Conservation (phyloP, 1,140 invertebrate species). For the Hylyphantes graminicola region DNA sequence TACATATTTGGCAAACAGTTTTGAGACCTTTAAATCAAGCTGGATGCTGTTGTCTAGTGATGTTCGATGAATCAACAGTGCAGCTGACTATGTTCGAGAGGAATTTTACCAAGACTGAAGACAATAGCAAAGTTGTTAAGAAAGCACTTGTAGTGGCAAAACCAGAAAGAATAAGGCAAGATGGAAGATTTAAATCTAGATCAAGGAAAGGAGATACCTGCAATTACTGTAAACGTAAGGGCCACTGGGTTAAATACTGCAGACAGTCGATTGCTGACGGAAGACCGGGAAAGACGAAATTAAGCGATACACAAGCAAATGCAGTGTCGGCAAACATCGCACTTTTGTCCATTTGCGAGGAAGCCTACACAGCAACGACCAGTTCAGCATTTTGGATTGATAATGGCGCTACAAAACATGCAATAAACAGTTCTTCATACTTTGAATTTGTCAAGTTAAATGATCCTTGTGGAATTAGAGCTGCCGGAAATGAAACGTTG, state of each 20-base stretch:
- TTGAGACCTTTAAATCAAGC: conserved; percentile 4
- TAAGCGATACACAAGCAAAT: background rate
- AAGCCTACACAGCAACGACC: background rate
- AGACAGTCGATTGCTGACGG: conserved; percentile 28
- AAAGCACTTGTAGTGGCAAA: conserved; percentile 29
- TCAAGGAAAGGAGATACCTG: too few species aligned
- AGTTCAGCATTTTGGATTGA: conserved; percentile 7
- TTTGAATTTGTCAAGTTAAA: conserved; percentile 18
- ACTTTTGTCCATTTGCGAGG: background rate
- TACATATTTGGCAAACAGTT: conserved; percentile 19
- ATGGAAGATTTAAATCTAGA: too few species aligned
- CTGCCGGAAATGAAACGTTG: conserved; percentile 24
- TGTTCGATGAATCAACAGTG: conserved; percentile 34
- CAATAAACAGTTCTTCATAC: conserved; percentile 10
- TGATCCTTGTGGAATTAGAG: conserved; percentile 12
- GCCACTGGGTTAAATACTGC: too few species aligned
- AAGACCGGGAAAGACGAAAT: background rate
- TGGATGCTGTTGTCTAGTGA: conserved; percentile 29
- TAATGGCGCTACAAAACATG: conserved; percentile 17
- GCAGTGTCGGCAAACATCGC: background rate
- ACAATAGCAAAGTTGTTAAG: too few species aligned
- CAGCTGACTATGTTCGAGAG: too few species aligned
- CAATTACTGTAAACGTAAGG: too few species aligned
- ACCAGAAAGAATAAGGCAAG: background rate
- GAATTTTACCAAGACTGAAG: too few species aligned